A percentile compares a stretch with the other conserved stretches of the same genome.
phyloP scores from a whole-genome alignment of 2,888 invertebrate genomes.

The Osedax frankpressi region DNA sequence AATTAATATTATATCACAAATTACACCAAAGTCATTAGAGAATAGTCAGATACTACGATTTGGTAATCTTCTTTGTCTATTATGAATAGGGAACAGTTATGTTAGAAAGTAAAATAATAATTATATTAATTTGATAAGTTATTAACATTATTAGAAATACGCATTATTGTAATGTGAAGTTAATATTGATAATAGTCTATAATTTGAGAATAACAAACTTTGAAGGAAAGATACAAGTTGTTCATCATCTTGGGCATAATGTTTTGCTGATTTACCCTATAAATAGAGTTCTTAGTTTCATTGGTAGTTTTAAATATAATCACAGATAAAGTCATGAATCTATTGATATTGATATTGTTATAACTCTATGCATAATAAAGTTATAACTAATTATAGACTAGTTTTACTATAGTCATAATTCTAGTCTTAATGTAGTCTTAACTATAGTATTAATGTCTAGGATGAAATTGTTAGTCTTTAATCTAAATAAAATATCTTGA shows the following conservation, averaged over 20 bases:
- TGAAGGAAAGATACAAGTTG: background rate
- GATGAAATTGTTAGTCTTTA: too few species aligned
- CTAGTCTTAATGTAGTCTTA: too few species aligned
- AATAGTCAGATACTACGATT: background rate
- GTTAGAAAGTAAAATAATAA: background rate
- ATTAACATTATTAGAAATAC: too few species aligned
- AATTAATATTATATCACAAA: too few species aligned
- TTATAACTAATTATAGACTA: background rate
- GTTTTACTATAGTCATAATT: background rate
- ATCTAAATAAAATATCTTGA: too few species aligned
- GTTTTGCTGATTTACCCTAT: background rate
- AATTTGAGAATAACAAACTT: background rate
- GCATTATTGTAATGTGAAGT: too few species aligned
- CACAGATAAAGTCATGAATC: background rate
- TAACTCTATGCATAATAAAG: background rate
- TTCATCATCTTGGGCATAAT: background rate
- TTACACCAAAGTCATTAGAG: too few species aligned
- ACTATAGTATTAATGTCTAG: too few species aligned
- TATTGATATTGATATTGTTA: background rate
- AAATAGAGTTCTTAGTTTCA: too few species aligned
- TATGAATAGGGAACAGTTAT: too few species aligned
- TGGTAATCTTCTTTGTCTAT: background rate
- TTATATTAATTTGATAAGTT: background rate
- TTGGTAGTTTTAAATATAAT: too few species aligned
- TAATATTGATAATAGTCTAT: background rate